A percentile compares a stretch with the other conserved stretches of the same genome.
Conservation (phyloP, 2,113 vertebrate genomes). For the Macrotus californicus region DNA sequence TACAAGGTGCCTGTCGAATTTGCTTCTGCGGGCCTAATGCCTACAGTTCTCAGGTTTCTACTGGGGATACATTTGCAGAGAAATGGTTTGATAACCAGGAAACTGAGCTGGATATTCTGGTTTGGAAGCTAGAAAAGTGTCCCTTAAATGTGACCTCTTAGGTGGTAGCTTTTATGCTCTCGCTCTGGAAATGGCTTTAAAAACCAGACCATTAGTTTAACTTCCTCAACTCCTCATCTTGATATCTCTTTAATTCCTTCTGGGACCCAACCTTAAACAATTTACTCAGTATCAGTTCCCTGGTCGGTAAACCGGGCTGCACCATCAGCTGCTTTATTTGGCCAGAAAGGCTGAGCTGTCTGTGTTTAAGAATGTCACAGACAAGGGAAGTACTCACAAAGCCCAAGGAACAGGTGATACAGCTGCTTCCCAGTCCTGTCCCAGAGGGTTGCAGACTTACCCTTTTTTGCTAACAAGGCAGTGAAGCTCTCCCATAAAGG, state of each 20-base stretch:
- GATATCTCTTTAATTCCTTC: not conserved
- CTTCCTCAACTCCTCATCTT: not conserved
- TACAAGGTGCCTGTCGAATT: not conserved
- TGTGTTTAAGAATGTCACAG: not conserved
- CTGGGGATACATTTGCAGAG: not conserved
- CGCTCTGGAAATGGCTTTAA: not conserved
- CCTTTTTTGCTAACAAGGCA: not conserved
- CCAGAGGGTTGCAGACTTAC: not conserved
- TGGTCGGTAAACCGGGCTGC: not conserved
- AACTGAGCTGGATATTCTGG: not conserved
- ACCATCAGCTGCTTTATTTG: not conserved
- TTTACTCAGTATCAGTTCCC: not conserved
- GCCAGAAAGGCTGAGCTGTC: not conserved
- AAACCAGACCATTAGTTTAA: not conserved
- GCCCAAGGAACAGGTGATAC: not conserved
- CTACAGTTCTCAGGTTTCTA: not conserved
- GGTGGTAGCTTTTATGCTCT: not conserved
- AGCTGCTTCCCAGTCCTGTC: not conserved
- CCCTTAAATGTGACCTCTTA: not conserved
- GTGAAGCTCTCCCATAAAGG: not conserved
- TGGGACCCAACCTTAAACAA: not conserved
- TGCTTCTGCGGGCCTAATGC: not conserved
- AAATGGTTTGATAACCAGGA: not conserved
- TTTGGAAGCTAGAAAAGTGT: not conserved
- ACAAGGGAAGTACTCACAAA: not conserved